These are phyloP conservation scores for Paracanthobrama guichenoti DNA, from an alignment of 2,113 vertebrate genomes.

Conservation along the genomic window DNA sequence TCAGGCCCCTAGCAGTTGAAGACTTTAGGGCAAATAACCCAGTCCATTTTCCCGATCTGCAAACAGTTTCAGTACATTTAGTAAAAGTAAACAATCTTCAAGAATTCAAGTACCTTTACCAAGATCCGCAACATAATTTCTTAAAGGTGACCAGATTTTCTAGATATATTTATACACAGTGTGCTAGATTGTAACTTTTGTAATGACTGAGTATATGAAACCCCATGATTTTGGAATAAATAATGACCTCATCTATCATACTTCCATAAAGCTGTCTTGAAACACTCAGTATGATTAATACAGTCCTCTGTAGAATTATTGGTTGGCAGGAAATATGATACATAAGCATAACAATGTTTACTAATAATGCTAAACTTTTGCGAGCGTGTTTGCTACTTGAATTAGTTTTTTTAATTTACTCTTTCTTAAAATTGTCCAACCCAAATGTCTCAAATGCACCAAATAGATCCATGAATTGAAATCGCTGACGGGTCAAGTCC, in stretches of 20 bases:
- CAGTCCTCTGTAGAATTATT: neutral
- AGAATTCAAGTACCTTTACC: neutral
- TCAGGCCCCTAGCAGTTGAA: too few relatives aligned
- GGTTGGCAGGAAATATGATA: slow-evolving; percentile 14
- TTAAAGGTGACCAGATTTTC: neutral
- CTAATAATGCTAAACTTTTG: neutral
- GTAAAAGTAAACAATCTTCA: neutral
- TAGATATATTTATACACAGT: neutral
- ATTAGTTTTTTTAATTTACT: neutral
- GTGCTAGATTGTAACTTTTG: neutral
- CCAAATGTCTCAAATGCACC: neutral
- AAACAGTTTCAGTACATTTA: neutral
- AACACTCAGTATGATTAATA: slow-evolving; percentile 19
- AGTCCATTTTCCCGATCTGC: neutral
- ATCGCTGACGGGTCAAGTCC: slow-evolving; percentile 7
- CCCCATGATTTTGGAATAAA: neutral
- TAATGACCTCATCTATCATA: slow-evolving; percentile 10
- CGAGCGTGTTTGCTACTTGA: neutral
- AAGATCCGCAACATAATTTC: neutral
- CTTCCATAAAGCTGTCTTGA: slow-evolving; percentile 3
- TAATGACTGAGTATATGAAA: neutral
- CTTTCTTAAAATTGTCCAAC: neutral
- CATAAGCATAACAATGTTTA: slow-evolving; percentile 19
- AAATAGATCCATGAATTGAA: slow-evolving; percentile 22
- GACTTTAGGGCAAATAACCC: too few relatives aligned